Evolutionary conservation across 2,888 invertebrate species (phyloP).

Genomic region (Xestobium rufovillosum): DNA sequence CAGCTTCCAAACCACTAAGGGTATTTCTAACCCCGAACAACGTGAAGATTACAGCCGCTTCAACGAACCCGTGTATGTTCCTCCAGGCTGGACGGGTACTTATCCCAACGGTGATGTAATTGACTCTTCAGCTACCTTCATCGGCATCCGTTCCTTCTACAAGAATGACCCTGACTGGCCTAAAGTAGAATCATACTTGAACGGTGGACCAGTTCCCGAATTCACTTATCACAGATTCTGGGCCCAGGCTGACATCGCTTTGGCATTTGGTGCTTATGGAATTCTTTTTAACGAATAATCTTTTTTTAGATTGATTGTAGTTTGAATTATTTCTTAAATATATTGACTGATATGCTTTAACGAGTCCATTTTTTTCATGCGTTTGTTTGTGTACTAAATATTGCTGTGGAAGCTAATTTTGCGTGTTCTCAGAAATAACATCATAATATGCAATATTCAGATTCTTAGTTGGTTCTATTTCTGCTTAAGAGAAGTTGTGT

Average conservation of each 20-base stretch:
- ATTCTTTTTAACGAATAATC: slow-evolving; percentile 26
- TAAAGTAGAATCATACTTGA: slow-evolving; percentile 20
- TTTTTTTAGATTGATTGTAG: too few relatives aligned
- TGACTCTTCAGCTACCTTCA: slow-evolving; percentile 25
- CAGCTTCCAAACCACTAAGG: slow-evolving; percentile 20
- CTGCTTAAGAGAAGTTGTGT: too few relatives aligned
- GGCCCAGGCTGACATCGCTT: slow-evolving; percentile 26
- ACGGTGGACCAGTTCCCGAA: slow-evolving; percentile 22
- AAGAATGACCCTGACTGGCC: slow-evolving; percentile 24
- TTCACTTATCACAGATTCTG: slow-evolving; percentile 27
- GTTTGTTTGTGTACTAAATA: too few relatives aligned
- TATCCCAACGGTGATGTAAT: slow-evolving; percentile 26
- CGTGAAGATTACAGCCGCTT: slow-evolving; percentile 24
- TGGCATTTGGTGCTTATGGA: slow-evolving; percentile 24
- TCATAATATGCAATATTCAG: too few relatives aligned
- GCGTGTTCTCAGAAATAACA: too few relatives aligned
- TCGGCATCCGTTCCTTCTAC: slow-evolving; percentile 23
- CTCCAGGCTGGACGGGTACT: slow-evolving; percentile 24
- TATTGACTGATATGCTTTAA: too few relatives aligned
- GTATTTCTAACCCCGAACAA: slow-evolving; percentile 22
- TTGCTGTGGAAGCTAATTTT: too few relatives aligned
- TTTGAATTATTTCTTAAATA: too few relatives aligned
- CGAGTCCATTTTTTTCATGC: too few relatives aligned
- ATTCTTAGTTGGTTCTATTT: too few relatives aligned
- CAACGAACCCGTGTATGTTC: slow-evolving; percentile 25